Base-by-base conservation (phyloP, 2,113 vertebrate species). In the Tinamus guttatus region DNA sequence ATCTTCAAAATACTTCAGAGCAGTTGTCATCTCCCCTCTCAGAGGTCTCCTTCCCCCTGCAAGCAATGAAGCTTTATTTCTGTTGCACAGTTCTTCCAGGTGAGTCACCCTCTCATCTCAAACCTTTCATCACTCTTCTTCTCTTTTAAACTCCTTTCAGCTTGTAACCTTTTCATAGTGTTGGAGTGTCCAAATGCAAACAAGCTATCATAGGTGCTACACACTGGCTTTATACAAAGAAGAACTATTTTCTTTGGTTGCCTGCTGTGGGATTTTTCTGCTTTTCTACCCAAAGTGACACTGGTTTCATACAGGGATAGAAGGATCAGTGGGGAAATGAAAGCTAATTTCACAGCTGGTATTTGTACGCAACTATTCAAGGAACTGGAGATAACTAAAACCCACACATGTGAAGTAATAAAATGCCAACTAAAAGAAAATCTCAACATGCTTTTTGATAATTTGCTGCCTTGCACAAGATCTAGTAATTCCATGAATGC, bases 331-430 rank as follows among this genome's bases (percentile, higher is more conserved):
- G 49, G 2, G 2, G 45, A 94, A 93, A 81, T 1, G 1, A 56
- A 89, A 81, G 70, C 80, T 87, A 93, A 88, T 94, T 95, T 95
- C 81, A 90, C 20, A 79, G 62, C 86, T 84, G 40, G 51, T 75
- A 94, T 73, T 69, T 79, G 85, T 60, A 90, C 14, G 41, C 45
- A 88, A 84, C 74, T 95, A n/a, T 87, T 92, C 83, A 89, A 92
- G 45, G 87, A 91, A 81, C 24, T 30, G 7, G 10, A 91, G 70
- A 64, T 79, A 89, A 93, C 21, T 6, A 88, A 78, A 83, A 82
- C 38, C 34, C 20, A 64, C 63, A 84, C 64, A 36, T 2, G 32
- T 63, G 73, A 85, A 95, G 21, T 89, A 84, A 73, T 58, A 58
- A 58, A 58, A 58, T 56, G 30, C 9, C 28, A 41, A 78, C 81